Conservation (phyloP, 2,113 vertebrate genomes). For the Eulemur macaco region DNA sequence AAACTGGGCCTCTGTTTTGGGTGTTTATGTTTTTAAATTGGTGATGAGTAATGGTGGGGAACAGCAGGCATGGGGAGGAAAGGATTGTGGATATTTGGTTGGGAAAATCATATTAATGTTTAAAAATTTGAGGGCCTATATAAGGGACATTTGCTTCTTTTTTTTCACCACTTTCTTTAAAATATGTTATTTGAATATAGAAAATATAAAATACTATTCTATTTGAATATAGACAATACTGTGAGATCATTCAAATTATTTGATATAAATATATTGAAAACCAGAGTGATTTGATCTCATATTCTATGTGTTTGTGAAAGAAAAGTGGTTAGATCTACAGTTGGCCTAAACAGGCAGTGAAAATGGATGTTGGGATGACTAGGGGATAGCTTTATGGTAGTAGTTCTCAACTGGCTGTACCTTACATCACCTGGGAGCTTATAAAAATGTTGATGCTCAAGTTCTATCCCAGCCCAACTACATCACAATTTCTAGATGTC, state of each 20-base stretch:
- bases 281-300: background rate
- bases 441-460: background rate
- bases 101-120: background rate
- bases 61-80: background rate
- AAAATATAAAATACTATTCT: background rate
- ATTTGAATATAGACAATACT: background rate
- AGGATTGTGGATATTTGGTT: background rate
- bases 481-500: background rate
- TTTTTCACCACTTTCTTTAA: background rate
- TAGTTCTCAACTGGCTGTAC: background rate
- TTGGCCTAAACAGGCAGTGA: background rate
- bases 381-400: background rate
- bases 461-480: background rate
- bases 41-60: background rate
- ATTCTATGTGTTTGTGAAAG: background rate
- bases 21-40: background rate
- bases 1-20: background rate
- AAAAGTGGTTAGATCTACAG: background rate
- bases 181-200: background rate
- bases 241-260: background rate
- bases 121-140: background rate
- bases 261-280: background rate
- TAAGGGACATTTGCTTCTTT: background rate
- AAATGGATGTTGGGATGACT: background rate
- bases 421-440: background rate